phyloP scores from a whole-genome alignment of 1,140 invertebrate species.

The Camponotus vicinus region DNA sequence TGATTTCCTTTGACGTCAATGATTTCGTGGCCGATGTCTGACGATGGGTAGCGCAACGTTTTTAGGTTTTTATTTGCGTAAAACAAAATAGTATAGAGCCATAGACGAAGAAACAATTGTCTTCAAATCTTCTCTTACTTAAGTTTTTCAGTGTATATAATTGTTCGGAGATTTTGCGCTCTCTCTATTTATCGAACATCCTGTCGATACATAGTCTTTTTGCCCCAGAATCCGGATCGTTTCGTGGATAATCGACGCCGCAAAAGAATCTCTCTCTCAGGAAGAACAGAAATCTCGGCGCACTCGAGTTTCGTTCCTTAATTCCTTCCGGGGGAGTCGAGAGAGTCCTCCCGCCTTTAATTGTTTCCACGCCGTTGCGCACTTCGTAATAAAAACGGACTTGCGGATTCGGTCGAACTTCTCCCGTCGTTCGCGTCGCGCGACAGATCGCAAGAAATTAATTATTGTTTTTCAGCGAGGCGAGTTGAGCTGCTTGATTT shows the following conservation, averaged over 20 bases:
- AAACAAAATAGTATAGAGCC: neutral
- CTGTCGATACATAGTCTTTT: neutral
- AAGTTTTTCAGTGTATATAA: constrained; percentile 23
- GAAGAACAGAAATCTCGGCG: constrained; percentile 14
- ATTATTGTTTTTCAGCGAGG: constrained; percentile 42
- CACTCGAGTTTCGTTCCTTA: constrained; percentile 19
- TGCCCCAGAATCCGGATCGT: neutral
- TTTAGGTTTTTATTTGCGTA: constrained; percentile 1
- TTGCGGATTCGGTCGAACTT: constrained; percentile 50
- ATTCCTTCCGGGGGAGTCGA: neutral
- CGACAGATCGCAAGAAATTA: constrained; percentile 55
- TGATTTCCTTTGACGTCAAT: constrained; percentile 40
- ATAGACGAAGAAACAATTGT: neutral
- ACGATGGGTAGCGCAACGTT: neutral
- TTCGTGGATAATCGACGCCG: constrained; percentile 34
- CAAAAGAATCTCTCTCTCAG: constrained; percentile 24
- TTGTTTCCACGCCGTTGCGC: constrained; percentile 51
- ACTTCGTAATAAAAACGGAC: constrained; percentile 41
- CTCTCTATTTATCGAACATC: neutral
- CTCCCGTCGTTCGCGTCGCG: constrained; percentile 21
- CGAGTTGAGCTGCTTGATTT: constrained; percentile 40
- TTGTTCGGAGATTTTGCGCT: constrained; percentile 25
- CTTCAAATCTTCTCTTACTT: neutral
- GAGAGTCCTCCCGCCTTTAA: constrained; percentile 30
- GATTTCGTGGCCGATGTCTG: constrained; percentile 5